phyloP scores from a whole-genome alignment of 1,140 invertebrate species.

The Plutomurus gul region DNA sequence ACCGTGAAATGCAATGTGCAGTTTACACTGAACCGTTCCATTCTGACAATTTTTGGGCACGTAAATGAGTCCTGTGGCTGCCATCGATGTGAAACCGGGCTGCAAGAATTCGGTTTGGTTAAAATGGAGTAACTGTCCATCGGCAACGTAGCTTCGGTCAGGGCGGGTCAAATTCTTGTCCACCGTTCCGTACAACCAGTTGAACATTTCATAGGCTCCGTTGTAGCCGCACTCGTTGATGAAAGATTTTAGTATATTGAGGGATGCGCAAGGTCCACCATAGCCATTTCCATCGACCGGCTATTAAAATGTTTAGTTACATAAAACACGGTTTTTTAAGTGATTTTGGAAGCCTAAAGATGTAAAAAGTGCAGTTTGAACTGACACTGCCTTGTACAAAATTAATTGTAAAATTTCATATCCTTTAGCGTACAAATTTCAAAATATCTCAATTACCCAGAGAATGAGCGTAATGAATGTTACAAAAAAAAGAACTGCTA shows the following conservation, averaged over 20 bases:
- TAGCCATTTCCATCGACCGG: not conserved
- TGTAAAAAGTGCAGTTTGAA: no score
- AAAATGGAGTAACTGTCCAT: constrained; percentile 44
- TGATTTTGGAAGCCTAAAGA: no score
- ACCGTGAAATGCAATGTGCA: constrained; percentile 58
- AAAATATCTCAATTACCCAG: no score
- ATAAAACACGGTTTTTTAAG: no score
- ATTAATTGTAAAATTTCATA: no score
- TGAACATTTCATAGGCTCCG: constrained; percentile 57
- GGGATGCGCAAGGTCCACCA: not conserved
- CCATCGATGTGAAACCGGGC: constrained; percentile 49
- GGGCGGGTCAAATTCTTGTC: constrained; percentile 30
- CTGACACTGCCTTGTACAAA: no score
- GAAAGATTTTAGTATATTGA: not conserved
- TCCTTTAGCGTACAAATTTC: no score
- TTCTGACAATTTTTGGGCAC: constrained; percentile 54
- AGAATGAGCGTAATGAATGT: no score
- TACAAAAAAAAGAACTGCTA: no score
- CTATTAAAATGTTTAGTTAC: no score
- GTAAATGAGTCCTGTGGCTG: constrained; percentile 55
- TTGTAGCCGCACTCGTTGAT: constrained; percentile 55
- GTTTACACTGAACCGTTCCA: constrained; percentile 53
- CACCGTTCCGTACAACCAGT: constrained; percentile 56
- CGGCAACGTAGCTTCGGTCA: not conserved
- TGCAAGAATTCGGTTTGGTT: constrained; percentile 54